phyloP scores from a whole-genome alignment of 2,113 vertebrate species.

The Serilophus lunatus region DNA sequence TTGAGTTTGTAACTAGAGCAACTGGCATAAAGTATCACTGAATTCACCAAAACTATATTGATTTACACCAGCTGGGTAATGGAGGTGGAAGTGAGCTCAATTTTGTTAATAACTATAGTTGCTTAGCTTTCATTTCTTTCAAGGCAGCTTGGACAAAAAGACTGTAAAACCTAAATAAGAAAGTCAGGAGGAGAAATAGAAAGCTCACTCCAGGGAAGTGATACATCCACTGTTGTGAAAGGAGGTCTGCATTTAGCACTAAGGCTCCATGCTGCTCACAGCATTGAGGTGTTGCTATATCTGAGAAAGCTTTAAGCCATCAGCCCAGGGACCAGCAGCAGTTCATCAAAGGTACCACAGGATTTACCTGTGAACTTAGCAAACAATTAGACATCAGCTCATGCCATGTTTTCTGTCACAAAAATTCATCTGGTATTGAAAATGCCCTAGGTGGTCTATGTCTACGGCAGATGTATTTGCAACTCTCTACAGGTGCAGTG shows the following conservation, averaged over 20 bases:
- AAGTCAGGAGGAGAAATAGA: neutral
- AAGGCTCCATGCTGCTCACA: fast-evolving
- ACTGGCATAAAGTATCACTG: neutral
- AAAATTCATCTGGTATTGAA: neutral
- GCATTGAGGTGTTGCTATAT: neutral
- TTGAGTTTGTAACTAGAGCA: neutral
- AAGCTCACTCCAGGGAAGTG: neutral
- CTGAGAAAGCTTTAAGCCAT: neutral
- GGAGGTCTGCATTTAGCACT: neutral
- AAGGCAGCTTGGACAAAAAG: neutral
- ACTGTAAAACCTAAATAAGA: neutral
- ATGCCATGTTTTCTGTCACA: neutral
- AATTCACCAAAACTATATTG: neutral
- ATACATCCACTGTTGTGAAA: neutral
- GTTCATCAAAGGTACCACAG: neutral
- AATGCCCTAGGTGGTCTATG: no score
- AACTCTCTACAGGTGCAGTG: neutral
- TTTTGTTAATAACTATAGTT: neutral
- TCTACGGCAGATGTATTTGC: neutral
- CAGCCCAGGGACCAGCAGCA: neutral
- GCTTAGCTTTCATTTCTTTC: neutral
- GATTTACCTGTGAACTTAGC: neutral
- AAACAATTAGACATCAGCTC: neutral
- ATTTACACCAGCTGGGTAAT: constrained; percentile 20
- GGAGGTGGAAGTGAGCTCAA: neutral